Percentiles rank a stretch among this genome's conserved stretches.
Conservation (phyloP, 2,113 vertebrate genomes). For the Ia io region DNA sequence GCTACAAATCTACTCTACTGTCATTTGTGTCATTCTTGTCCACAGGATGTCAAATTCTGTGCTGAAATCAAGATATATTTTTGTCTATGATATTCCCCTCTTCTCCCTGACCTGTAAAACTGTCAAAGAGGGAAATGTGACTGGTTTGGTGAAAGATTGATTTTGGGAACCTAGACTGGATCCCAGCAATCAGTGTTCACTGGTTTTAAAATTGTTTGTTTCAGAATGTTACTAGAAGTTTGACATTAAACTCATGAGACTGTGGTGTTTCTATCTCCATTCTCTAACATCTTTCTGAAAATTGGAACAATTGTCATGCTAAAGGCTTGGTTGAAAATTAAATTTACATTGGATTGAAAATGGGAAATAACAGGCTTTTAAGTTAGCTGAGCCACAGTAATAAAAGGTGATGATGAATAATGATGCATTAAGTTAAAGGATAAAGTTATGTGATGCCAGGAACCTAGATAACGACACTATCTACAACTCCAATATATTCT, state of each 20-base stretch:
- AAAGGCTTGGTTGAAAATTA: neutral
- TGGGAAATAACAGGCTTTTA: neutral
- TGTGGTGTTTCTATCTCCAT: neutral
- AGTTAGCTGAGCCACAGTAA: conserved; percentile 2
- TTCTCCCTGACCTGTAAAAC: neutral
- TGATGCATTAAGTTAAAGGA: neutral
- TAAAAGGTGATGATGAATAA: conserved; percentile 1
- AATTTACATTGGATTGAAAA: conserved; percentile 14
- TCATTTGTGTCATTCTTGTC: neutral
- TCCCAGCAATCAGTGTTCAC: neutral
- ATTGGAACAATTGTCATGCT: neutral
- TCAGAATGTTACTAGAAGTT: neutral
- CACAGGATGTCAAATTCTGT: conserved; percentile 50
- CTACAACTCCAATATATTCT: neutral
- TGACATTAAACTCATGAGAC: neutral
- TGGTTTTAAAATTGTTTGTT: neutral
- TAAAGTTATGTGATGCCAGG: neutral
- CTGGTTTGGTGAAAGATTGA: conserved; percentile 46
- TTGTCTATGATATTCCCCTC: neutral
- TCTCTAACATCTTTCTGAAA: conserved; percentile 22
- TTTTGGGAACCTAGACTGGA: neutral
- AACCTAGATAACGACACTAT: neutral
- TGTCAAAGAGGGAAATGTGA: conserved; percentile 23
- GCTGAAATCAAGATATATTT: conserved; percentile 56
- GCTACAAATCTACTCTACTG: neutral